Percentiles rank a stretch among this genome's conserved stretches.
These are phyloP conservation scores for Steinernema scapterisci DNA, from an alignment of 2,888 invertebrate species.

Conservation along the genomic window DNA sequence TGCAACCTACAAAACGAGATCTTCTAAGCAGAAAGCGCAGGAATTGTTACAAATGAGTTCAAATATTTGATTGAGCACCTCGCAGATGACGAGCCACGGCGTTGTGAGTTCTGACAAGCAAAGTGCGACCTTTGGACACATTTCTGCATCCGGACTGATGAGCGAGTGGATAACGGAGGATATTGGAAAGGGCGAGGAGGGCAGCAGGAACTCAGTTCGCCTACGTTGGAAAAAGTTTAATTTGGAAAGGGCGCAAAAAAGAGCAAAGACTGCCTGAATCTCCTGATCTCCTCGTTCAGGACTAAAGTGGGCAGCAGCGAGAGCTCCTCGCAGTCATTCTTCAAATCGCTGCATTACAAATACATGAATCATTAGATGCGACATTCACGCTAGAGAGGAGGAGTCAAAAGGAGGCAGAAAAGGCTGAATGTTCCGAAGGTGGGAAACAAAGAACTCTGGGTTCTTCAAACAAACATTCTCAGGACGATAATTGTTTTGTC, in stretches of 20 bases:
- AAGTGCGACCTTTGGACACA: not conserved
- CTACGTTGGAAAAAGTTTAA: not conserved
- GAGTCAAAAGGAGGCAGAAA: too few species aligned
- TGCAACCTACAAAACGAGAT: not conserved
- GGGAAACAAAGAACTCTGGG: too few species aligned
- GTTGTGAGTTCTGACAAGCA: not conserved
- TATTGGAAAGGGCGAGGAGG: not conserved
- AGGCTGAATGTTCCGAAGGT: too few species aligned
- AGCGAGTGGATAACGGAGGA: not conserved
- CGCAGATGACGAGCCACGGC: not conserved
- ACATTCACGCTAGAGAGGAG: too few species aligned
- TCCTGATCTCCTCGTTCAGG: not conserved
- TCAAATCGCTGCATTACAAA: too few species aligned
- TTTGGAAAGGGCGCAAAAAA: slow-evolving; percentile 1
- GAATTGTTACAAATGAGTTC: slow-evolving; percentile 15
- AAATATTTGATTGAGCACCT: slow-evolving; percentile 6
- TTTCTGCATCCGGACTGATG: not conserved
- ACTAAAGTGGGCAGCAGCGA: too few species aligned
- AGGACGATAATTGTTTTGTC: too few species aligned
- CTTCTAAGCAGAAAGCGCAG: not conserved
- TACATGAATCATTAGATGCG: too few species aligned
- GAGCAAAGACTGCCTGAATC: not conserved
- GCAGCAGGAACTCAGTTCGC: not conserved
- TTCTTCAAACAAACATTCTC: too few species aligned
- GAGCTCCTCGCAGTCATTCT: too few species aligned